Conservation (phyloP, 2,888 invertebrate genomes). For the Xestia ashworthii region DNA sequence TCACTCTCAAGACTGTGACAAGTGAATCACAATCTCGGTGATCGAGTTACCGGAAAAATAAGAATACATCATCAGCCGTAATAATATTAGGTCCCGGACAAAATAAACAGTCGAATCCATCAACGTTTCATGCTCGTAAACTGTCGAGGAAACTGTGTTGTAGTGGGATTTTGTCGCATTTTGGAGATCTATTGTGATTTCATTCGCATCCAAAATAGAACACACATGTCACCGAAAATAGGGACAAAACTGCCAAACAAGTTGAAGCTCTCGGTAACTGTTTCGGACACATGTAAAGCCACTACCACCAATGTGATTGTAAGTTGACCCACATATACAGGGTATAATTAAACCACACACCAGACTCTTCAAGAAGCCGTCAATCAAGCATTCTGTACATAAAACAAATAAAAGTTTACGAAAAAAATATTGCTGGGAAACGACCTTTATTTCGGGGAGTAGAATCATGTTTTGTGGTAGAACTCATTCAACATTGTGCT, state of each 20-base stretch:
- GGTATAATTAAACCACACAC: too few species aligned
- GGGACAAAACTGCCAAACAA: neutral
- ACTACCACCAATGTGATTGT: neutral
- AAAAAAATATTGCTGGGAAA: too few species aligned
- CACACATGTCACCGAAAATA: neutral
- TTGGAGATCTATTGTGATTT: conserved; percentile 16
- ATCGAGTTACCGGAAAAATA: conserved; percentile 27
- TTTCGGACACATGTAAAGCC: neutral
- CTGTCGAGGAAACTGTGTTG: conserved; percentile 1
- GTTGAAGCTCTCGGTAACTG: neutral
- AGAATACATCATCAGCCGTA: conserved; percentile 13
- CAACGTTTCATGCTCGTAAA: conserved; percentile 3
- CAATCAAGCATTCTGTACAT: too few species aligned
- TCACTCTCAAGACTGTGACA: neutral
- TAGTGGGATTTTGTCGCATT: neutral
- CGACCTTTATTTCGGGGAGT: too few species aligned
- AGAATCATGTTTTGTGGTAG: too few species aligned
- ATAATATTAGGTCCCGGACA: conserved; percentile 1
- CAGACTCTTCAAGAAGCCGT: too few species aligned
- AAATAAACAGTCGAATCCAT: conserved; percentile 3
- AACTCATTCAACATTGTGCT: too few species aligned
- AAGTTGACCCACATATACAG: neutral
- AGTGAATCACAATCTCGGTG: neutral
- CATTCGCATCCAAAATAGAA: conserved; percentile 16
- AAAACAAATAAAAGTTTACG: too few species aligned